phyloP scores from a whole-genome alignment of 2,888 invertebrate genomes.

The Laothoe populi region DNA sequence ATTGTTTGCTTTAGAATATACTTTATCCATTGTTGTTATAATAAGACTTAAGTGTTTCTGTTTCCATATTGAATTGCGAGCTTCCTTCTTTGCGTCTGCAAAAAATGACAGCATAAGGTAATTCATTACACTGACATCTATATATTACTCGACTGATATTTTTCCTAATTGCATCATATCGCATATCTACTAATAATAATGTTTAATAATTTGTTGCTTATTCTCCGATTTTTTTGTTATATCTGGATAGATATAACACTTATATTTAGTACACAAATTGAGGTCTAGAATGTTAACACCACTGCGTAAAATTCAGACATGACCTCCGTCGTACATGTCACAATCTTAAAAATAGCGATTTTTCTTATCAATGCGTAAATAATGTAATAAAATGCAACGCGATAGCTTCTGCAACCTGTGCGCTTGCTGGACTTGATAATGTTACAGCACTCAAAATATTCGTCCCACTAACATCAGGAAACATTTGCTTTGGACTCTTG shows the following conservation, averaged over 20 bases:
- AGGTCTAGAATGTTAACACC: slow-evolving; percentile 1
- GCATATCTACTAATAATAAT: too few species aligned
- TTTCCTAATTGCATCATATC: too few species aligned
- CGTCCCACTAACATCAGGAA: slow-evolving; percentile 66
- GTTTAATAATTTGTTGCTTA: too few species aligned
- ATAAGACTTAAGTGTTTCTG: too few species aligned
- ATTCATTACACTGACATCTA: too few species aligned
- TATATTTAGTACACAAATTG: neutral
- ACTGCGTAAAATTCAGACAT: slow-evolving; percentile 18
- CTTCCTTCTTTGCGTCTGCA: too few species aligned
- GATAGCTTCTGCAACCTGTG: slow-evolving; percentile 71
- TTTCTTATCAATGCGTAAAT: slow-evolving; percentile 18
- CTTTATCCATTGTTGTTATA: too few species aligned
- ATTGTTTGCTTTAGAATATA: slow-evolving; percentile 29
- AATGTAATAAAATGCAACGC: slow-evolving; percentile 57
- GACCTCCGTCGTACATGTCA: slow-evolving; percentile 24
- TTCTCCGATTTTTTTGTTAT: too few species aligned
- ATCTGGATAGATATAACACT: neutral
- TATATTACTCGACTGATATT: too few species aligned
- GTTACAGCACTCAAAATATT: slow-evolving; percentile 34
- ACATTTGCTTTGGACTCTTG: slow-evolving; percentile 65
- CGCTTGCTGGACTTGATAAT: slow-evolving; percentile 41
- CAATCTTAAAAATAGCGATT: slow-evolving; percentile 9
- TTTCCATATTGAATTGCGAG: too few species aligned
- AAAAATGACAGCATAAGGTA: too few species aligned